These are phyloP conservation scores for Leucosticte australis DNA, from an alignment of 2,113 vertebrate genomes.

Conservation along the genomic window DNA sequence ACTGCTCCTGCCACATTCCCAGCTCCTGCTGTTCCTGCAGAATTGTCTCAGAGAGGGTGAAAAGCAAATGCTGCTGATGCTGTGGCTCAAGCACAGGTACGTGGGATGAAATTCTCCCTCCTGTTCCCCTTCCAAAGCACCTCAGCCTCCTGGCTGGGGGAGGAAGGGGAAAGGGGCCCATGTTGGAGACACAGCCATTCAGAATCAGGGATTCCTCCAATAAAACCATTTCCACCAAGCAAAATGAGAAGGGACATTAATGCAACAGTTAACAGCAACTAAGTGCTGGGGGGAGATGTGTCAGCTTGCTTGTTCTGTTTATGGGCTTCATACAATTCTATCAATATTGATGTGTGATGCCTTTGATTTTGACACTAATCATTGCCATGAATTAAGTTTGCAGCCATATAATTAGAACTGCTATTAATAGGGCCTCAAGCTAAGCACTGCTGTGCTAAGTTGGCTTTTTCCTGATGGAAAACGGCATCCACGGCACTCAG, in stretches of 20 bases:
- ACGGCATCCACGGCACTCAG: conserved; percentile 59
- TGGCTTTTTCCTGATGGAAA: conserved; percentile 73
- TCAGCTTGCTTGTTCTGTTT: conserved; percentile 65
- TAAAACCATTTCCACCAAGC: conserved; percentile 36
- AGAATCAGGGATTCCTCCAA: neutral
- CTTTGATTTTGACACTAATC: conserved; percentile 79
- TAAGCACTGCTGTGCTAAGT: conserved; percentile 48
- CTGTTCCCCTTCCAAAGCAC: neutral
- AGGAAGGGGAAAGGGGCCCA: neutral
- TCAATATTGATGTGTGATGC: conserved; percentile 80
- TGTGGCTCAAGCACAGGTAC: neutral
- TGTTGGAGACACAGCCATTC: neutral
- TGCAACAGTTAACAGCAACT: conserved; percentile 62
- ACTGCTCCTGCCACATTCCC: neutral
- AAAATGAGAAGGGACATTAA: conserved; percentile 62
- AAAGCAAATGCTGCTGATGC: neutral
- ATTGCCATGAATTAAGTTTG: conserved; percentile 78
- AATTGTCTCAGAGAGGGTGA: neutral
- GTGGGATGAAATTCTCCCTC: neutral
- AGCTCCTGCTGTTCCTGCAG: neutral
- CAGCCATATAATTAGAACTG: conserved; percentile 78
- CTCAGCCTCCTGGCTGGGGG: neutral
- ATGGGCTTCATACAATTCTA: conserved; percentile 67
- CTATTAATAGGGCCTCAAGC: conserved; percentile 79
- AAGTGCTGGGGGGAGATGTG: conserved; percentile 30